These are phyloP conservation scores for Incurvaria masculella DNA, from an alignment of 2,888 invertebrate species.

Conservation along the genomic window DNA sequence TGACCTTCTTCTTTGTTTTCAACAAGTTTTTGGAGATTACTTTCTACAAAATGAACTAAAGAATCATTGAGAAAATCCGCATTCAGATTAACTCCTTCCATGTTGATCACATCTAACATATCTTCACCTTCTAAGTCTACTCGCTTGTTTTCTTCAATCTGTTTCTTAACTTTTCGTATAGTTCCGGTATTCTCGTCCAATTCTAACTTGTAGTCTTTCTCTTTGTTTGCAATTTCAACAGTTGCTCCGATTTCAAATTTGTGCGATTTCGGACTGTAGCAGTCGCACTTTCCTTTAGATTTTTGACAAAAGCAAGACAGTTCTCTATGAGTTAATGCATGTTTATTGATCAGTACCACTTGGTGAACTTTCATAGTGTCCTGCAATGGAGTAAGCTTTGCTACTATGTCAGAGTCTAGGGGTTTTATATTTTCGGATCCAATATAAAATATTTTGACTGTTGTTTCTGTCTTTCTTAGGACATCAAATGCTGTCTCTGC, in stretches of 20 bases:
- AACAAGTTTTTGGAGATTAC: slow-evolving; percentile 1
- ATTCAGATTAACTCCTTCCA: slow-evolving; percentile 1
- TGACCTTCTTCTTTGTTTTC: slow-evolving; percentile 1
- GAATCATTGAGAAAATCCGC: too few relatives aligned
- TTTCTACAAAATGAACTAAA: slow-evolving; percentile 1
- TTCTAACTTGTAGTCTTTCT: slow-evolving; percentile 5
- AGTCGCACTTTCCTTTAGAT: slow-evolving; percentile 4
- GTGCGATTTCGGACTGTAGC: slow-evolving; percentile 5
- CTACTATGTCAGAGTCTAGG: slow-evolving; percentile 1
- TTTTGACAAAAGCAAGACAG: slow-evolving; percentile 7
- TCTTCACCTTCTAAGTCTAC: slow-evolving; percentile 3
- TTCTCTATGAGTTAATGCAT: not conserved
- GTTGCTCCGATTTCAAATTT: slow-evolving; percentile 6
- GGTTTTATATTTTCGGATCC: slow-evolving; percentile 2
- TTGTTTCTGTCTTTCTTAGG: slow-evolving; percentile 4
- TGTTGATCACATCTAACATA: slow-evolving; percentile 1
- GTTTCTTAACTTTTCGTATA: slow-evolving; percentile 3
- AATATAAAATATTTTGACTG: slow-evolving; percentile 6
- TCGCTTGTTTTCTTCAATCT: too few relatives aligned
- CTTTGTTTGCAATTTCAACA: slow-evolving; percentile 1
- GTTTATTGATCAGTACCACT: not conserved
- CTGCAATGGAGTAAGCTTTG: slow-evolving; percentile 2
- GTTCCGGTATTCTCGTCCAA: slow-evolving; percentile 3
- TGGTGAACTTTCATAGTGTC: slow-evolving; percentile 6
- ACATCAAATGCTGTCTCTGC: slow-evolving; percentile 13